Conservation (phyloP, 1,140 invertebrate genomes). For the Ptiloglossa arizonensis region DNA sequence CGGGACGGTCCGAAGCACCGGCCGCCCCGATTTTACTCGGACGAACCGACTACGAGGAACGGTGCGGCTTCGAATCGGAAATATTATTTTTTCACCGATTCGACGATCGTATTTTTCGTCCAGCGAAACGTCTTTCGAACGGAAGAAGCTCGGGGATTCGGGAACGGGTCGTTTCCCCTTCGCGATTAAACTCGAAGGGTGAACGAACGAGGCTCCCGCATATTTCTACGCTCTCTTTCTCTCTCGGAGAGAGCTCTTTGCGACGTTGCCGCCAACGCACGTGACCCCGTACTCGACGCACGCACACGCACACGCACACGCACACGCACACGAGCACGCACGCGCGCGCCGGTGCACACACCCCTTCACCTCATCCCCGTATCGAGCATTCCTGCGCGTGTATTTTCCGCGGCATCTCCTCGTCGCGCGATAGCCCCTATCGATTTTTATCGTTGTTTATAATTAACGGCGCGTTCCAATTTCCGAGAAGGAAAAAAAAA, state of each 20-base stretch:
- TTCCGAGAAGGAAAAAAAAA: constrained; percentile 7
- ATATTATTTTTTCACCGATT: too few species aligned
- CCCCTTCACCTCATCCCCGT: too few species aligned
- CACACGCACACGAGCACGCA: too few species aligned
- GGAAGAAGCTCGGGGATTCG: constrained; percentile 15
- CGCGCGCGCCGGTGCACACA: too few species aligned
- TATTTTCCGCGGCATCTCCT: constrained; percentile 12
- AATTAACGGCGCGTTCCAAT: constrained; percentile 44
- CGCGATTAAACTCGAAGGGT: constrained; percentile 69
- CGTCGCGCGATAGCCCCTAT: neutral
- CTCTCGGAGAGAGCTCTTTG: constrained; percentile 49
- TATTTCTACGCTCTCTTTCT: constrained; percentile 64
- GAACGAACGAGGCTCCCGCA: constrained; percentile 60
- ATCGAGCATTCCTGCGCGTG: constrained; percentile 34
- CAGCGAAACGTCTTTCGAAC: neutral
- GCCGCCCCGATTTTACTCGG: neutral
- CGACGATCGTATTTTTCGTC: too few species aligned
- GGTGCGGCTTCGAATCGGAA: too few species aligned
- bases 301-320: too few species aligned
- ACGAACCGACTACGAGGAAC: neutral
- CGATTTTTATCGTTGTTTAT: constrained; percentile 28
- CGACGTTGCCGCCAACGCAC: constrained; percentile 57
- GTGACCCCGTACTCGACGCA: constrained; percentile 61
- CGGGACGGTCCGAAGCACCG: neutral
- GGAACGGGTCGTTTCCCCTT: constrained; percentile 37